Evolutionary conservation across 2,888 invertebrate genomes (phyloP), one percentile per base, ranked within the genome.

Genomic region (Pollenia labialis): DNA sequence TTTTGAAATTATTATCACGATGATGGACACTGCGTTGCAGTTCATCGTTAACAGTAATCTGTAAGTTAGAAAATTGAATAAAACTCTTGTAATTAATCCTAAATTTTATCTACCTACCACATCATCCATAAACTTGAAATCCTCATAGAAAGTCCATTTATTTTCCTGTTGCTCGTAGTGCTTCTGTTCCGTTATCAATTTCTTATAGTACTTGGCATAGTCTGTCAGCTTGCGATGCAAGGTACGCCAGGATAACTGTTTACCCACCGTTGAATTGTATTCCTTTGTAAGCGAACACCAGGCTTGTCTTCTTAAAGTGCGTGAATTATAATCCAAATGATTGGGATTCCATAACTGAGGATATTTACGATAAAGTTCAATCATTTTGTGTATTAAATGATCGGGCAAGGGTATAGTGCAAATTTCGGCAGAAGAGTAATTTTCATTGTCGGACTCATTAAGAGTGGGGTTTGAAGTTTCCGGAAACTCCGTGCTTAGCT

Each of bases 161-260:
- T 89, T 88, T 9, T 64, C 40, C 9, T 50, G 3, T 1, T 50
- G 14, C 4, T 72, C 66, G 14, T 60, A 80, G 32, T 80, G 40
- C n/a, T 85, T 48, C 10, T 82, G 79, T 18, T 86, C 87, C 87
- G 88, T 56, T 88, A 83, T n/a, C 84, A 88, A 56, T 90, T 91
- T 44, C 89, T 90, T 87, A 75, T 91, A 92, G 46, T 92, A 92
- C 50, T 92, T 92, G 1, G 88, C 85, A 23, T 89, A 91, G 42
- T 92, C 92, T 0, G 89, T 90, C 7, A 92, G 80, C 66, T 92
- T 92, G 48, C 92, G 90, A 66, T 92, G 91, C 74, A 92, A 18
- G 71, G 89, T 89, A 40, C 90, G 88, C 91, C 91, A 91, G 4
- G 76, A 88, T 23, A 90, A 89, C 2, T 80, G 80, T 32, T 81